Base-by-base conservation (phyloP, 2,113 vertebrate species). In the Apistogramma diplotaenia region DNA sequence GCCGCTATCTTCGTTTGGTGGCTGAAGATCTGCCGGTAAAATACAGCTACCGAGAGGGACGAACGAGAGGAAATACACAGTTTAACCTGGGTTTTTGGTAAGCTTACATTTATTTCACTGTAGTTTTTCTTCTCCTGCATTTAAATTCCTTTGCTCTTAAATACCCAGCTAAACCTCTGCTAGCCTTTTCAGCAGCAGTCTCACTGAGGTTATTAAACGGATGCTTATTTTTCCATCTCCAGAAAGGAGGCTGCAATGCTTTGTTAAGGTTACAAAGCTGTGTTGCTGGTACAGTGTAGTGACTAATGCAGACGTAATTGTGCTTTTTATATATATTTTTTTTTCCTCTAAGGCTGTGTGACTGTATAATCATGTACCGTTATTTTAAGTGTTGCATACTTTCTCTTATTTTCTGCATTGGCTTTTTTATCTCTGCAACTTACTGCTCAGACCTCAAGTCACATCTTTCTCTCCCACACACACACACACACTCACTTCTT, bases 381-480 rank as follows among this genome's bases (percentile, higher is more conserved):
- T 62, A 7, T 23, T 23, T 62, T 25, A 25, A 25, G n/a, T 46
- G 57, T 25, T 79, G 2, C 11, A 58, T 54, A 18, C 10, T 67
- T 62, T 37, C 0, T 25, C 15, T 18, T 25, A 11, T 29, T 49
- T 18, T 35, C 9, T 2, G 51, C 21, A 15, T 49, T 70, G 40
- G 3, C 40, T 18, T 49, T 8, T 46, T 67, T 46, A 27, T 16
- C 62, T 46, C 31, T 49, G 15, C 58, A 56, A 67, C 27, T 76
- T 35, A 40, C 3, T 49, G 25, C 1, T 49, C 43, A 49, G 16
- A 49, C 27, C 73, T 62, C 27, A 61, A 75, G 27, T 74, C 82
- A 81, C 76, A 74, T 78, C 70, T 76, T 37, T 81, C 73, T 83
- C 37, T 71, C 49, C 8, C 33, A 37, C 51, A 33, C 54, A 13